Base-by-base conservation (phyloP, 2,888 invertebrate species). In the Lobophora halterata region DNA sequence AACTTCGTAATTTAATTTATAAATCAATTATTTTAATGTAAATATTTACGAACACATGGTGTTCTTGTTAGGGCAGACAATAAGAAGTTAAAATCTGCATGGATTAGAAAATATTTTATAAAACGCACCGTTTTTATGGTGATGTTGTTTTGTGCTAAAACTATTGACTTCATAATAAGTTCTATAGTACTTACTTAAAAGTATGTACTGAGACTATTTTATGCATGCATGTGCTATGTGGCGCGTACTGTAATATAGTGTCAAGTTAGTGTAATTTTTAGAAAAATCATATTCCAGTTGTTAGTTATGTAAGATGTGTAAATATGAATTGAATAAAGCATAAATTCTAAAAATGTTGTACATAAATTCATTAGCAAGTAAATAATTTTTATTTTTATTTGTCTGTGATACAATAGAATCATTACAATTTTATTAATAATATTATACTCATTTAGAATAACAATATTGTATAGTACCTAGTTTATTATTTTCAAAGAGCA, bases 331-430 rank as follows among this genome's bases (percentile, higher is more conserved):
- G 57, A 62, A 56, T 71, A 69, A 83, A 83, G 81, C 85, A 83
- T 79, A 66, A 71, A 86, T 87, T 86, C 83, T 85, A 85, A 86
- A n/a, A 87, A 65, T 71, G 56, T 67, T 82, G 81, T 86, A 82
- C 46, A 81, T 81, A 81, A 64, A 70, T 60, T 63, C 59, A 69
- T 61, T 69, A 67, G 64, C 46, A 38, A 45, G 59, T 60, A 58
- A 33, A 37, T 41, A 46, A 52, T 37, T 46, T 61, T 65, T 62
- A 55, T 38, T 64, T 72, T 75, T 53, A 51, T 73, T 74, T 78
- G 63, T 75, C 79, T 79, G 79, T 80, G 79, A 79, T 78, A 76
- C n/a, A n/a, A 5, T 17, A 17, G n/a, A 46, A 66, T 52, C 42
- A 52, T 42, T 45, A 51, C 61, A 67, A 63, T 65, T 63, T 68